Conservation (phyloP, 2,113 vertebrate species). For the Pluvianellus socialis region DNA sequence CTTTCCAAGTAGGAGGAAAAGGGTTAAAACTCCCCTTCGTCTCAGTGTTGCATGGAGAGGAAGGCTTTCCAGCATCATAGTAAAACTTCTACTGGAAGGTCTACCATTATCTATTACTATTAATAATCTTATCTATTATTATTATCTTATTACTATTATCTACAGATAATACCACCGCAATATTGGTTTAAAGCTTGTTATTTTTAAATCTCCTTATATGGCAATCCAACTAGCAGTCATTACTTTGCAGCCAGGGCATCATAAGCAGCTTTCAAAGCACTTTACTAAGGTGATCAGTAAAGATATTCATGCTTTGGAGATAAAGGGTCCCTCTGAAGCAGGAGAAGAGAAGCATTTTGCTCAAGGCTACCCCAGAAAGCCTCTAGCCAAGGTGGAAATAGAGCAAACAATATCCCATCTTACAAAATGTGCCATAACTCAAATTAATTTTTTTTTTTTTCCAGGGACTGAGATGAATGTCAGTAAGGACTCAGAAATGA, state of each 20-base stretch:
- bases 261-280: neutral
- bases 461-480: neutral
- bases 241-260: neutral
- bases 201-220: neutral
- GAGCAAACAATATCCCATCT: neutral
- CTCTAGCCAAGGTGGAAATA: neutral
- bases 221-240: neutral
- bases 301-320: neutral
- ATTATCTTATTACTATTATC: no score
- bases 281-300: neutral
- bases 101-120: no score
- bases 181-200: neutral
- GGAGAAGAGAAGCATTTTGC: neutral
- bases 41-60: neutral
- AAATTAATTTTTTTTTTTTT: no score
- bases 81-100: neutral
- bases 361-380: neutral
- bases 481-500: neutral
- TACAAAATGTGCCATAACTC: neutral
- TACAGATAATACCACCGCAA: neutral
- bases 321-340: neutral
- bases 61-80: neutral
- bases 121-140: no score
- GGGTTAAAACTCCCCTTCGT: neutral
- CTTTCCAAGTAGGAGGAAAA: neutral